Evolutionary conservation across 2,888 invertebrate species (phyloP).

Genomic region (Drosophila bunnanda): DNA sequence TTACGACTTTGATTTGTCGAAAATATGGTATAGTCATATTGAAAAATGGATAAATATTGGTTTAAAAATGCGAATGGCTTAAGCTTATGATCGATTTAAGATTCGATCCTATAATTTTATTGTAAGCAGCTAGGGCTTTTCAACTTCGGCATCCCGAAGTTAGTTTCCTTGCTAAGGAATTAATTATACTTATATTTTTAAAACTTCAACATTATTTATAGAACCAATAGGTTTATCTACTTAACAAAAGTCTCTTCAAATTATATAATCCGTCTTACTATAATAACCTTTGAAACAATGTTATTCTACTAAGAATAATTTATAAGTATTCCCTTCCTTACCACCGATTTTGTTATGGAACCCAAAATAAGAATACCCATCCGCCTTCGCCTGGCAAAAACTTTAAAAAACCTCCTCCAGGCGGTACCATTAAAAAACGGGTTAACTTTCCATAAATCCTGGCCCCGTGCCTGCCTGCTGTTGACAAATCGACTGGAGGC

Average conservation of each 20-base stretch:
- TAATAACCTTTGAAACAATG: not conserved
- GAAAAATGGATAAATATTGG: no score
- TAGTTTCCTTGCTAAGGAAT: no score
- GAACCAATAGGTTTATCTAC: not conserved
- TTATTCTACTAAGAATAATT: not conserved
- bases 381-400: not conserved
- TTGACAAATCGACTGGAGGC: slow-evolving; percentile 51
- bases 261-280: not conserved
- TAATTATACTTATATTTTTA: no score
- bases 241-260: not conserved
- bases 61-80: no score
- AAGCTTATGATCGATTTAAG: no score
- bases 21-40: no score
- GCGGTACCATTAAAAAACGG: slow-evolving; percentile 22
- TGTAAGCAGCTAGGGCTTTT: no score
- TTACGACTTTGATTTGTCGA: no score
- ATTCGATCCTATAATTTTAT: no score
- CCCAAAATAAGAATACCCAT: not conserved
- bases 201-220: not conserved
- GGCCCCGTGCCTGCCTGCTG: not conserved
- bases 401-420: slow-evolving; percentile 3
- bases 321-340: not conserved
- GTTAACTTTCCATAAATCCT: slow-evolving; percentile 38
- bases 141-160: no score
- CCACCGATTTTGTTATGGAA: not conserved